Evolutionary conservation across 2,888 invertebrate species (phyloP), one percentile per base, ranked within the genome.

Genomic region (Scotopteryx bipunctaria): DNA sequence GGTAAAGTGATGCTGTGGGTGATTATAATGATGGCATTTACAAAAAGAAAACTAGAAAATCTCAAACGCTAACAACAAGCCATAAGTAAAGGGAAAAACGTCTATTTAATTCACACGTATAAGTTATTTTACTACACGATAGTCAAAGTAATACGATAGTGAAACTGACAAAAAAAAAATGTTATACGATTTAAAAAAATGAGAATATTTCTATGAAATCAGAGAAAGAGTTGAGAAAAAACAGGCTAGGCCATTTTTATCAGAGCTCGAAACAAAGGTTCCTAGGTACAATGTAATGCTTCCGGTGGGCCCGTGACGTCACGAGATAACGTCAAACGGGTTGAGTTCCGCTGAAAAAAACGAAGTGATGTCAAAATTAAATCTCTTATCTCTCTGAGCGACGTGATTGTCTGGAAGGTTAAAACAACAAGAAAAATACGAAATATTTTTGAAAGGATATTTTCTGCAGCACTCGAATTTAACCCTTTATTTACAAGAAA

Each of bases 321-420:
- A 76, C 61, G 65, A 75, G 87, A 88, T 88, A 88, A 77, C 82
- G 83, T 77, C 83, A 77, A 78, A 84, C 85, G 88, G 87, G 86
- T 86, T 85, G 82, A 82, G 78, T 83, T 79, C 78, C 81, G 81
- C 64, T 64, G 67, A 80, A 79, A 78, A 76, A 71, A 44, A n/a
- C 19, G 23, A 44, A 42, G 25, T 42, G 42, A 52, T 69, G 79
- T 76, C 74, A 67, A 57, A 66, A n/a, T n/a, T n/a, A n/a, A n/a
- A n/a, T 59, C 67, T 67, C 76, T 84, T 86, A 86, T 86, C 86
- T 78, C 62, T 40, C 66, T 64, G 67, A 71, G 61, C 65, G 63
- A 63, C 62, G 63, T 64, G 37, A 52, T 67, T 67, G 64, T 63
- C 59, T 59, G 55, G 27, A 23, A 27, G 23, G 46, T 56, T 50